phyloP scores from a whole-genome alignment of 2,888 invertebrate species.

The Amphipyra tragopoginis region DNA sequence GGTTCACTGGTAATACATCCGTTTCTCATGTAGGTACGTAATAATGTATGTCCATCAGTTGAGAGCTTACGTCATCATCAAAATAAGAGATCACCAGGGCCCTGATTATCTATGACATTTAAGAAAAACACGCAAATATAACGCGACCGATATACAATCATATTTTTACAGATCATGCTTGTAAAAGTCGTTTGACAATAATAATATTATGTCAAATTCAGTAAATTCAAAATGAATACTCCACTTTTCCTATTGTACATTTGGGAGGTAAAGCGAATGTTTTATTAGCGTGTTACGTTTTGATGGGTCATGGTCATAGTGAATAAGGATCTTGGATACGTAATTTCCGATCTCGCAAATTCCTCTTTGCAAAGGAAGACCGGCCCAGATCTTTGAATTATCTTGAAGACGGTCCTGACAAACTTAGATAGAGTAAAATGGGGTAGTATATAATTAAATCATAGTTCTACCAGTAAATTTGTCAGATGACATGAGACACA shows the following conservation, averaged over 20 bases:
- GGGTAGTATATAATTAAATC: constrained; percentile 10
- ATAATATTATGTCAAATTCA: too few relatives aligned
- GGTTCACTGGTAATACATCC: constrained; percentile 50
- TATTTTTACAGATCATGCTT: too few relatives aligned
- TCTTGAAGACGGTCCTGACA: not conserved
- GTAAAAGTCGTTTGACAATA: too few relatives aligned
- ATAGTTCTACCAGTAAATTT: not conserved
- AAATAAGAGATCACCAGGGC: constrained; percentile 33
- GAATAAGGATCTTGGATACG: constrained; percentile 8
- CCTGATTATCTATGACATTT: too few relatives aligned
- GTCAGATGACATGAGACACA: constrained; percentile 7
- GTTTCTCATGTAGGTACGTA: constrained; percentile 33
- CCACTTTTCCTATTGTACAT: too few relatives aligned
- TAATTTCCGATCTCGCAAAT: constrained; percentile 39
- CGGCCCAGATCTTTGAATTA: constrained; percentile 3
- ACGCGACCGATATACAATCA: too few relatives aligned
- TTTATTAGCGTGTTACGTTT: too few relatives aligned
- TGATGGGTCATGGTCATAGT: too few relatives aligned
- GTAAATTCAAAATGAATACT: too few relatives aligned
- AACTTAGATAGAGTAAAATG: constrained; percentile 8
- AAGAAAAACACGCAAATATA: too few relatives aligned
- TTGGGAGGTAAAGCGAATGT: too few relatives aligned
- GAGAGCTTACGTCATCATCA: constrained; percentile 47
- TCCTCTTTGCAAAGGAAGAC: constrained; percentile 14
- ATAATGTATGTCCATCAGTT: constrained; percentile 24